These are phyloP conservation scores for Diplogasteroides magnus DNA, from an alignment of 1,140 invertebrate genomes.

Conservation along the genomic window DNA sequence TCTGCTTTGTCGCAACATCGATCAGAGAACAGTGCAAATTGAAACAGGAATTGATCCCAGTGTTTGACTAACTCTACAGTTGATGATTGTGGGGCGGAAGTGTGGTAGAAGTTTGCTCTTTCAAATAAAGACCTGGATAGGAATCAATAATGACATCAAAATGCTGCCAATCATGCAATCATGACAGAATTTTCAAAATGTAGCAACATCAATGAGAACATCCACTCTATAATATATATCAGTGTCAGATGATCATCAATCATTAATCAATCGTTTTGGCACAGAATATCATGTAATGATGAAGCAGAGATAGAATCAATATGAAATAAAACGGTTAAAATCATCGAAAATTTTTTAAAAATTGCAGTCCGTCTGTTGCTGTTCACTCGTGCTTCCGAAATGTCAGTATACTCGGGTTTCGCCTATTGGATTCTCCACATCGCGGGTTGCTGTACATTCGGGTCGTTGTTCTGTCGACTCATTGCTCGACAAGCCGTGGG, in stretches of 20 bases:
- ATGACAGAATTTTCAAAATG: not conserved
- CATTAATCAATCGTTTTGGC: not conserved
- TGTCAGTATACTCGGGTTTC: not conserved
- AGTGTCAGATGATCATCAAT: not conserved
- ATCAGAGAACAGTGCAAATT: too few relatives aligned
- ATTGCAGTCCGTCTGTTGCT: not conserved
- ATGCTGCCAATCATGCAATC: not conserved
- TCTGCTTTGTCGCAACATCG: too few relatives aligned
- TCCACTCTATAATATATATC: not conserved
- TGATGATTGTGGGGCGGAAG: too few relatives aligned
- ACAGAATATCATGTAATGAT: not conserved
- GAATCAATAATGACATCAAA: too few relatives aligned
- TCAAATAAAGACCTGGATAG: too few relatives aligned
- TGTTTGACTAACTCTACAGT: too few relatives aligned
- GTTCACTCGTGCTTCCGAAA: not conserved
- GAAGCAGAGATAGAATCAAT: not conserved
- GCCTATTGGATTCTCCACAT: slow-evolving; percentile 19
- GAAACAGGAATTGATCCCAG: too few relatives aligned
- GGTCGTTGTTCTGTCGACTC: slow-evolving; percentile 20
- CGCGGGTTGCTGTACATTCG: slow-evolving; percentile 17
- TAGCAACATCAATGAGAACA: not conserved
- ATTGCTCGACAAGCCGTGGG: slow-evolving; percentile 32
- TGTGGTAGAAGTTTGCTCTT: too few relatives aligned
- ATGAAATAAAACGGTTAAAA: not conserved
- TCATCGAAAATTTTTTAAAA: not conserved